Conservation (phyloP, 2,113 vertebrate genomes). For the Gulo gulo region DNA sequence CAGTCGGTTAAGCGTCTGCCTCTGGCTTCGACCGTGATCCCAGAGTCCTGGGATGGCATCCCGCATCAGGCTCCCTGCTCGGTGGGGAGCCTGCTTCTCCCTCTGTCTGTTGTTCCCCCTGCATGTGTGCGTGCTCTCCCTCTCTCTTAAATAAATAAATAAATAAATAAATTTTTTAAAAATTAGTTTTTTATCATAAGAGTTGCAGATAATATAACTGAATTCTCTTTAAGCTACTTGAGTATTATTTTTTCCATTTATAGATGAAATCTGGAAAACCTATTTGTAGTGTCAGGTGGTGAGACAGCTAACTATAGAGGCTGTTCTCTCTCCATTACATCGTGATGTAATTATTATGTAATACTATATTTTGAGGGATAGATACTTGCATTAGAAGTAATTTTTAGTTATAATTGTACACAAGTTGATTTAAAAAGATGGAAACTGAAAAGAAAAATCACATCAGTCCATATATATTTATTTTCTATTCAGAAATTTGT, state of each 20-base stretch:
- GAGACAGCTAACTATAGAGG: background rate
- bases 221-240: background rate
- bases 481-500: background rate
- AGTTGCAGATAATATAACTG: background rate
- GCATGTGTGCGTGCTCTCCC: too few relatives aligned
- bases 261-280: background rate
- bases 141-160: background rate
- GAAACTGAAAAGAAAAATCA: background rate
- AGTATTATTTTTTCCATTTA: background rate
- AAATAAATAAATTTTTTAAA: background rate
- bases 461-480: background rate
- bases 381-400: background rate
- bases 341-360: too few relatives aligned
- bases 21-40: background rate
- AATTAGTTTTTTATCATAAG: background rate
- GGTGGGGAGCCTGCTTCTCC: background rate
- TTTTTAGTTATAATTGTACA: background rate
- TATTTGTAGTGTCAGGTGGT: background rate
- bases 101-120: too few relatives aligned
- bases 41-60: too few relatives aligned
- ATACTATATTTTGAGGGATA: background rate
- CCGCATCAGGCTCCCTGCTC: too few relatives aligned
- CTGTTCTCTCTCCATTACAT: background rate
- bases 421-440: background rate
- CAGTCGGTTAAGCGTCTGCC: background rate